Percentiles rank a stretch among this genome's conserved stretches.
These are phyloP conservation scores for Oophaga sylvatica DNA, from an alignment of 2,797 vertebrate species.

Conservation along the genomic window DNA sequence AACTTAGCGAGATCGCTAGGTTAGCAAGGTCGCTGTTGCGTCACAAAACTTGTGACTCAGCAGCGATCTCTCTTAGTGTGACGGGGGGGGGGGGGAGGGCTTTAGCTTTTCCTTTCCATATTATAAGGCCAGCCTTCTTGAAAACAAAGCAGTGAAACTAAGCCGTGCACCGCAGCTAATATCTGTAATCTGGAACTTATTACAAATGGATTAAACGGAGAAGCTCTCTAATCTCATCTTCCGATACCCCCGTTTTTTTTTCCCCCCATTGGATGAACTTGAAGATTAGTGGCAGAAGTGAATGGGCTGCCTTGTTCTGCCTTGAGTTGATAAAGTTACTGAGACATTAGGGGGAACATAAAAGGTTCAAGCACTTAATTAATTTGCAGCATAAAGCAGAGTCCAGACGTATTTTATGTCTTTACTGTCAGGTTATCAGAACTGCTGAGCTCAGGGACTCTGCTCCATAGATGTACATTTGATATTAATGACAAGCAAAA, in stretches of 20 bases:
- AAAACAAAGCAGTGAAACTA: neutral
- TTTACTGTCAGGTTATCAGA: neutral
- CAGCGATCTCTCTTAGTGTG: too few relatives aligned
- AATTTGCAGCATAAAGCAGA: neutral
- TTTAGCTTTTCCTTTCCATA: neutral
- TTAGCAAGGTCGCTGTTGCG: too few relatives aligned
- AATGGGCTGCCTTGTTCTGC: neutral
- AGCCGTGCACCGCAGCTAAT: neutral
- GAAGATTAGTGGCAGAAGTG: neutral
- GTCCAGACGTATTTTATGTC: neutral
- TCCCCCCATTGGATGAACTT: neutral
- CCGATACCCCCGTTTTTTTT: neutral
- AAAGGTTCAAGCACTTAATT: neutral
- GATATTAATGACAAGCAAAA: neutral
- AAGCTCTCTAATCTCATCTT: conserved; percentile 2
- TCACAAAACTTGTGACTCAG: too few relatives aligned
- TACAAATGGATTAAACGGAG: conserved; percentile 5
- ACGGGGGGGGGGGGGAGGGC: too few relatives aligned
- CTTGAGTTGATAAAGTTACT: neutral
- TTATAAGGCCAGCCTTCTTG: neutral
- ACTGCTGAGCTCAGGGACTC: neutral
- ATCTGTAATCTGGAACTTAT: conserved; percentile 13
- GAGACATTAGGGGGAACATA: neutral
- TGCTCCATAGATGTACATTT: neutral
- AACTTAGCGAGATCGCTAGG: too few relatives aligned